Evolutionary conservation across 2,888 invertebrate genomes (phyloP), one percentile per base, ranked within the genome.

Genomic region (Pristionchus exspectatus): DNA sequence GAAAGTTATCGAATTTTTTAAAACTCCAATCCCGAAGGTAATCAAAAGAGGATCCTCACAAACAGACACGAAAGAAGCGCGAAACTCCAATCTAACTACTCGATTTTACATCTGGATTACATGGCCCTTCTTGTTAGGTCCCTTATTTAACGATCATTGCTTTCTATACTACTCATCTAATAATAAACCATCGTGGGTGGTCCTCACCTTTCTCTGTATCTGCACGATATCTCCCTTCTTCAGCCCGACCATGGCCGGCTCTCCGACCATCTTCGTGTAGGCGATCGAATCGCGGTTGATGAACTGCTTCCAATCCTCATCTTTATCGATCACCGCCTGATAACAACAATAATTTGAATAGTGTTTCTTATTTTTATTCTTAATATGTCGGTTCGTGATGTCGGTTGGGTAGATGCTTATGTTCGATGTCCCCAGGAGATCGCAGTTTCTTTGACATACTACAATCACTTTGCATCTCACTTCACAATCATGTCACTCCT

Each of bases 261-360:
- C 99, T 56, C 98, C 99, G 2, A 98, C 93, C 97, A 98, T 97
- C 93, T 96, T 96, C 7, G 97, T 96, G 95, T 98, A 98, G 89
- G 98, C 98, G 96, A 97, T 97, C 0, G 98, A 98, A 95, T 97
- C 96, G 94, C 97, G 97, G 72, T 97, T 97, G 94, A 99, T 97
- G 95, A 96, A 98, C 93, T 97, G 96, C 95, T 99, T 99, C 95
- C 98, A 99, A 95, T 99, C 98, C 94, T 99, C 99, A 94, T 99
- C 98, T 95, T 98, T 99, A 24, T 97, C 97, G 21, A 99, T 96
- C 83, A 99, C 96, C 0, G 98, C 96, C 87, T 87, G 54, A n/a
- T n/a, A n/a, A n/a, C n/a, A n/a, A n/a, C n/a, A n/a, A n/a, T n/a
- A n/a, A n/a, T n/a, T n/a, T n/a, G n/a, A n/a, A n/a, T n/a, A n/a